Evolutionary conservation across 2,888 invertebrate genomes (phyloP).

Genomic region (Aphidius colemani): DNA sequence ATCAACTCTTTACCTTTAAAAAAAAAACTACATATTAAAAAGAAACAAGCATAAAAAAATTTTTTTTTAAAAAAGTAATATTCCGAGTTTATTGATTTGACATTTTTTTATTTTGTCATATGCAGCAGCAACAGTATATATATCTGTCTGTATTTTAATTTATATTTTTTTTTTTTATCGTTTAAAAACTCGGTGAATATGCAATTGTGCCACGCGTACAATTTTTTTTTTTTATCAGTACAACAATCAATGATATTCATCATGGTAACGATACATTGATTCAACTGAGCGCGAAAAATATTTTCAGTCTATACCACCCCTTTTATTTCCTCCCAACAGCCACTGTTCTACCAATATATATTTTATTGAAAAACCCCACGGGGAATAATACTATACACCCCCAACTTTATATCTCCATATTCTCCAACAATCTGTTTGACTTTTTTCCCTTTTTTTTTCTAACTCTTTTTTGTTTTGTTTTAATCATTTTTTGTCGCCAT

Average conservation of each 20-base stretch:
- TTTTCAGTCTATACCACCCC: constrained; percentile 15
- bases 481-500: not conserved
- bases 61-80: no score
- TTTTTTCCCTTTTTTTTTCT: not conserved
- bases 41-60: no score
- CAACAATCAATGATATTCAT: constrained; percentile 23
- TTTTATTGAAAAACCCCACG: constrained; percentile 17
- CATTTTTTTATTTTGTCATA: no score
- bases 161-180: no score
- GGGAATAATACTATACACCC: not conserved
- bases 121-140: no score
- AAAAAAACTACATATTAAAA: no score
- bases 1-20: no score
- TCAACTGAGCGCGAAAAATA: not conserved
- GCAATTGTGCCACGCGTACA: constrained; percentile 6
- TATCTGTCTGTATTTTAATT: no score
- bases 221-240: constrained; percentile 8
- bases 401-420: no score
- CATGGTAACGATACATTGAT: constrained; percentile 3
- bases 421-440: not conserved
- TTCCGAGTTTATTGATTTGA: no score
- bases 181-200: not conserved
- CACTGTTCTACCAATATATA: constrained; percentile 2
- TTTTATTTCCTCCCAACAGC: not conserved
- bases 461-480: not conserved